phyloP scores from a whole-genome alignment of 1,140 invertebrate genomes.

The Drosophila willistoni region DNA sequence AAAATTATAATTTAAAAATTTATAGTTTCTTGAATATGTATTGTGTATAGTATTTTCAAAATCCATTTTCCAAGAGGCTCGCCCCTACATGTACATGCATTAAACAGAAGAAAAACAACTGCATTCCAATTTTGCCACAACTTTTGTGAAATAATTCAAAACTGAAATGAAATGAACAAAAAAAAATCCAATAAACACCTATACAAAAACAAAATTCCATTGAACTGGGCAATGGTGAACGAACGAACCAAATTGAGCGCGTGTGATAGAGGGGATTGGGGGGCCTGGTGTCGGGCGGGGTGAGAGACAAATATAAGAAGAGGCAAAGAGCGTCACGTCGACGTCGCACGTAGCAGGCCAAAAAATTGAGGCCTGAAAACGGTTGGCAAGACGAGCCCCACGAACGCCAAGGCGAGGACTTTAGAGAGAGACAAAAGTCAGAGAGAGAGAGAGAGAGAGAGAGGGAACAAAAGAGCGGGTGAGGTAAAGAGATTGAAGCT shows the following conservation, averaged over 20 bases:
- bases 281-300: background rate
- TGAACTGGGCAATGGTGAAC: slow-evolving; percentile 29
- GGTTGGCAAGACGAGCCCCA: slow-evolving; percentile 65
- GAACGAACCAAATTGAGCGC: slow-evolving; percentile 22
- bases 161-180: slow-evolving; percentile 25
- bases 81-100: slow-evolving; percentile 14
- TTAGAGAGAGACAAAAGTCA: slow-evolving; percentile 25
- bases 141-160: slow-evolving; percentile 18
- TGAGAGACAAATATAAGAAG: slow-evolving; percentile 1
- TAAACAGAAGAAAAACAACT: background rate
- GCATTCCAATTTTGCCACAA: slow-evolving; percentile 1
- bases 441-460: slow-evolving; percentile 6
- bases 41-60: slow-evolving; percentile 26
- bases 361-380: slow-evolving; percentile 10
- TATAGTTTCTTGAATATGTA: slow-evolving; percentile 4
- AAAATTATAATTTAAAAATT: slow-evolving; percentile 5
- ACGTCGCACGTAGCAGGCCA: slow-evolving; percentile 37
- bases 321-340: slow-evolving; percentile 18
- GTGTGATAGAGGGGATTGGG: background rate
- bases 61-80: slow-evolving; percentile 47
- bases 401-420: slow-evolving; percentile 47
- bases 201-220: slow-evolving; percentile 53
- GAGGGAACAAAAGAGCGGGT: background rate
- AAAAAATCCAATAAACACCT: slow-evolving; percentile 33
- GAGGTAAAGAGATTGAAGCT: background rate